Evolutionary conservation across 2,113 vertebrate genomes (phyloP), one percentile per base, ranked within the genome.

Genomic region (Eupsittula cactorum): DNA sequence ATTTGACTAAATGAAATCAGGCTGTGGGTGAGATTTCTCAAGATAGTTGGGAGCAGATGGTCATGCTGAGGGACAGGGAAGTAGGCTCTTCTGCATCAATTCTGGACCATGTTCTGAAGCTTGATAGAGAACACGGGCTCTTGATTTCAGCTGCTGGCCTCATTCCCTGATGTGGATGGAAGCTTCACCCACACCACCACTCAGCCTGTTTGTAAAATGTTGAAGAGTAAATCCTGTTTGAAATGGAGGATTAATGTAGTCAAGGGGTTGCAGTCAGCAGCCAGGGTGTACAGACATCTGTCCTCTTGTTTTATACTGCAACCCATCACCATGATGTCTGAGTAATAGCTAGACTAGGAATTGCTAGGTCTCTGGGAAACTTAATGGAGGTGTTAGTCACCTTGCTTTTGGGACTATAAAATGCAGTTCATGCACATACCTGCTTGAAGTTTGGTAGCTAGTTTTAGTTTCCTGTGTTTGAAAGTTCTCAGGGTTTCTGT

Each of bases 201-300:
- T 78, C 73, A 73, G 39, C 15, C 62, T 60, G 86, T 83, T 95
- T 93, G 81, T 84, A 69, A 90, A 88, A 84, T 11, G 24, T 42
- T 74, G 82, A 88, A 71, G 75, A 96, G 76, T 81, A 88, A 92
- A 95, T 94, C 82, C 76, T 86, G 55, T 92, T 95, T 88, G 57
- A 92, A 88, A 86, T 8, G 50, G 73, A 78, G 76, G 80, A 90
- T 96, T 94, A 95, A 64, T 6, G 27, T 25, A 64, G 77, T 50
- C 52, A 69, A 47, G 74, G 65, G 39, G 49, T 49, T 84, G 77
- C 77, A 44, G 33, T 42, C 69, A 81, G 55, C 73, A 55, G 73
- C 53, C 60, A 81, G 55, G 14, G 47, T 37, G 52, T n/a, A 41
- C 57, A 8, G 16, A 2, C 8, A 59, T 78, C 62, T 86, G 29